Evolutionary conservation across 2,797 vertebrate genomes (phyloP).

Genomic region (Hydrolagus colliei): DNA sequence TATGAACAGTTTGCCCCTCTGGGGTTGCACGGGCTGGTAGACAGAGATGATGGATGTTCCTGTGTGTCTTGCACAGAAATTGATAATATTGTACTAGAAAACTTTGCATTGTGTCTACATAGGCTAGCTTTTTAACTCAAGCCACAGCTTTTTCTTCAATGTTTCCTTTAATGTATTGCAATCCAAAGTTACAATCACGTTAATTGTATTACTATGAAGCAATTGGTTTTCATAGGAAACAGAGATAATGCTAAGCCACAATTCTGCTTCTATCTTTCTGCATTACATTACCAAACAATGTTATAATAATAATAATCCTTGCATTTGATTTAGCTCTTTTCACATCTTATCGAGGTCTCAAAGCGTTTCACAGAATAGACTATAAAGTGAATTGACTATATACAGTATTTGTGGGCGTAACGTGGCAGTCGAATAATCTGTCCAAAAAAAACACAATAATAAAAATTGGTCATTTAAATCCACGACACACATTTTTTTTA

Average conservation of each 20-base stretch:
- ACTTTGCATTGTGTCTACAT: neutral
- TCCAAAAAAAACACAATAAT: too few relatives aligned
- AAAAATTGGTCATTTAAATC: too few relatives aligned
- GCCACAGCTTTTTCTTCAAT: neutral
- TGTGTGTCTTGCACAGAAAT: neutral
- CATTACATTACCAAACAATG: neutral
- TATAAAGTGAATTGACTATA: too few relatives aligned
- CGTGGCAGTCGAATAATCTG: too few relatives aligned
- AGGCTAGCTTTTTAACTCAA: neutral
- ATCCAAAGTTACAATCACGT: neutral
- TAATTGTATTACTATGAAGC: conserved; percentile 20
- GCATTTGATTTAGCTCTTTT: too few relatives aligned
- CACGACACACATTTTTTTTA: too few relatives aligned
- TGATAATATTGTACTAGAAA: conserved; percentile 7
- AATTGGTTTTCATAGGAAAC: conserved; percentile 2
- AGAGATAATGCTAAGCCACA: neutral
- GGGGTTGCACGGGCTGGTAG: neutral
- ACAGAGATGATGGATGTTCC: conserved; percentile 9
- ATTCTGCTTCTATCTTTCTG: neutral
- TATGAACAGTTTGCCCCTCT: neutral
- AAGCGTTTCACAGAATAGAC: too few relatives aligned
- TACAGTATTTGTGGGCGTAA: too few relatives aligned
- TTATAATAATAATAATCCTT: neutral
- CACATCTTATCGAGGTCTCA: too few relatives aligned
- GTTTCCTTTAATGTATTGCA: neutral